Base-by-base conservation (phyloP, 2,797 vertebrate species). In the Peromyscus attwateri region DNA sequence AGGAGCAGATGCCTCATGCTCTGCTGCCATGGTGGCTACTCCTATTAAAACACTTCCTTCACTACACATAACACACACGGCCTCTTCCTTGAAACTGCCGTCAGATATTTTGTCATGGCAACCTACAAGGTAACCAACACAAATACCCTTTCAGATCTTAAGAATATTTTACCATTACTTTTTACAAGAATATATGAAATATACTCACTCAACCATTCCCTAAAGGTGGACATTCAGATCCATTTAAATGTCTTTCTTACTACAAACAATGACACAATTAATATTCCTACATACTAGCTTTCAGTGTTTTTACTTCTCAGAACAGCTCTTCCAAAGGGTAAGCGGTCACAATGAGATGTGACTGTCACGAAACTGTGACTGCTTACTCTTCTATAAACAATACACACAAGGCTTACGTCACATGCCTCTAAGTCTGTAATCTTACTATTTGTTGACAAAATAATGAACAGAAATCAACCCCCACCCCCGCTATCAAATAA, bases 131-230 rank as follows among this genome's bases (percentile, higher is more conserved):
- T 46, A 25, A 34, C 19, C 43, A 68, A 68, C 11, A 62, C 31
- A 71, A 2, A 85, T 75, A 87, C 62, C 19, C 34, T 81, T 77
- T 55, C 55, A 92, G 73, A 75, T 83, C 55, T 76, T 94, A 40
- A 85, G 29, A 95, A 25, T 93, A 79, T 80, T 82, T 94, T 43
- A 83, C 46, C 46, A 19, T 68, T 46, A 31, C 84, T 76, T 92
- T 91, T 66, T 85, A 68, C 19, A 68, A 37, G 9, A 96, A 95
- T 87, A 13, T 76, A 80, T 27, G 57, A 95, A 92, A 95, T 62
- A 2, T 77, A 93, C 60, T 95, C 55, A 89, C 60, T 95, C 55
- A 89, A 49, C 49, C 40, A 83, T 91, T 95, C 46, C 46, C 62
- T 84, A 17, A 23, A 82, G 52, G 29, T 62, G 14, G 29, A 49